Evolutionary conservation across 2,797 vertebrate species (phyloP), one percentile per base, ranked within the genome.

Genomic region (Petrocephalus schoutedeni): DNA sequence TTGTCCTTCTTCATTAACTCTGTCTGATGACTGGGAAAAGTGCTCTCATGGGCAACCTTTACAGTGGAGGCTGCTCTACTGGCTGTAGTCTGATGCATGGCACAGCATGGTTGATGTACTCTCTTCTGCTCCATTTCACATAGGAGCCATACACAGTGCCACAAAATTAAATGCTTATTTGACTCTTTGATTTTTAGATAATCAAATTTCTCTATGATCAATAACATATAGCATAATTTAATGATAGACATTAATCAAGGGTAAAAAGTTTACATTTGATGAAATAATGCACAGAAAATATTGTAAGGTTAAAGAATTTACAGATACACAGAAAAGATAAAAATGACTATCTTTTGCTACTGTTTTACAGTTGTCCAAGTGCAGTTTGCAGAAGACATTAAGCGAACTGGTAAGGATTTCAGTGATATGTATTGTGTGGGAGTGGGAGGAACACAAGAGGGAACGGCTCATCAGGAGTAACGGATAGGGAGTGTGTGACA

Each of bases 401-500:
- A 87, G 14, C 14, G 61, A 74, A 74, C 14, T 87, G 86, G 86
- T 87, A 87, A 87, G 64, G 45, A 87, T 74, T 87, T 86, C 49
- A 89, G 84, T 71, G 87, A 87, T 83, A 77, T 86, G 89, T 83
- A 41, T 88, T 89, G 84, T 64, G 86, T 58, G 89, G 80, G 89
- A 88, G 88, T 86, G 85, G 92, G 91, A 91, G 91, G 91, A 89
- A 90, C 87, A 88, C 91, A 91, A 91, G 90, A 94, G 91, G 93
- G 91, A 94, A 93, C 92, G 91, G 92, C 94, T 96, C 94, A 95
- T 95, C 95, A 94, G 93, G 90, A 95, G 92, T 94, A 95, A 95
- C 93, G 92, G 94, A 95, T 93, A 94, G 94, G 95, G 95, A 96
- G 95, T 95, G 91, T 91, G 91, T 94, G 94, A 96, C 95, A 96